These are phyloP conservation scores for Decapterus maruadsi DNA, from an alignment of 2,797 vertebrate species.

Conservation along the genomic window DNA sequence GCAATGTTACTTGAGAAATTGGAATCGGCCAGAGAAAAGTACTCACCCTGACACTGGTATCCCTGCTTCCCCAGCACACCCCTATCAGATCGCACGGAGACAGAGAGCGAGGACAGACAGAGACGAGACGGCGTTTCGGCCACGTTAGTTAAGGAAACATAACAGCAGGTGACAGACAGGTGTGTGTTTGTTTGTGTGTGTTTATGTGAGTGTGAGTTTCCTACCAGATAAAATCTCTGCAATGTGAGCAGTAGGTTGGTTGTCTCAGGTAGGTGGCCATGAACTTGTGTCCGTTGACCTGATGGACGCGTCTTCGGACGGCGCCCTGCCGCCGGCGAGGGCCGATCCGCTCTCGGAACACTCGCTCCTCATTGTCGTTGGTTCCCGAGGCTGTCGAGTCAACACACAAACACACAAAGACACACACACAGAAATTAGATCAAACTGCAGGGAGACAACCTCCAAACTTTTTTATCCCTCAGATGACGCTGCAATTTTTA, in stretches of 20 bases:
- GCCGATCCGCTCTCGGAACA: constrained; percentile 91
- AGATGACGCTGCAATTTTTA: no score
- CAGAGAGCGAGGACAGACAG: constrained; percentile 31
- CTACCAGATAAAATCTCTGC: constrained; percentile 99
- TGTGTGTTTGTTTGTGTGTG: constrained; percentile 11
- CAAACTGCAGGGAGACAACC: no score
- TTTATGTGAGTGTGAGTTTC: constrained; percentile 27
- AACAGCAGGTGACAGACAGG: constrained; percentile 3
- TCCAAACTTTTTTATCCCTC: no score
- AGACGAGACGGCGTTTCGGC: constrained; percentile 43
- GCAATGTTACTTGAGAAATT: constrained; percentile 62
- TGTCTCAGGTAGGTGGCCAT: constrained; percentile 99
- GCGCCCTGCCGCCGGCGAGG: constrained; percentile 95
- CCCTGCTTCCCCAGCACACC: constrained; percentile 99
- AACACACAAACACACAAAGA: constrained; percentile 24
- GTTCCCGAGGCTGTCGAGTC: constrained; percentile 83
- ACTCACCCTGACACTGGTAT: constrained; percentile 99
- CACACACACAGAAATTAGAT: no score
- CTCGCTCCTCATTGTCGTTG: constrained; percentile 97
- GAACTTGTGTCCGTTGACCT: constrained; percentile 99
- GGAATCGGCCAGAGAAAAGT: constrained; percentile 41
- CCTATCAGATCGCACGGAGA: constrained; percentile 83
- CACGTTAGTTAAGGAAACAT: constrained; percentile 15
- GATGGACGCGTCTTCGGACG: constrained; percentile 95
- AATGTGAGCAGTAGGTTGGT: constrained; percentile 98